These are phyloP conservation scores for Keiferia lycopersicella DNA, from an alignment of 2,888 invertebrate genomes.

Conservation along the genomic window DNA sequence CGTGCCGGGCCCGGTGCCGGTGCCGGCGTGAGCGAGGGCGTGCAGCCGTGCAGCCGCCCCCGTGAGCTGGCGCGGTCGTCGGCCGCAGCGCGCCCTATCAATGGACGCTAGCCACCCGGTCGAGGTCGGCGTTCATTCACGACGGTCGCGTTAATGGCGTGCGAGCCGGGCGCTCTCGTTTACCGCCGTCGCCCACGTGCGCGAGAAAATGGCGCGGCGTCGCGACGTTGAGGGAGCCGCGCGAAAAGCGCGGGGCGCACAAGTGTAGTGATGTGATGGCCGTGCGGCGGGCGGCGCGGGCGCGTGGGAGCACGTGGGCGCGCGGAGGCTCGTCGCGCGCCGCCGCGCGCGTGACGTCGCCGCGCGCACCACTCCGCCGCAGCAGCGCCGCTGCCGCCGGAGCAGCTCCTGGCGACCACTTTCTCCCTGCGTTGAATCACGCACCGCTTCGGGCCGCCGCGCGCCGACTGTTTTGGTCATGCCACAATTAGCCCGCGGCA, in stretches of 20 bases:
- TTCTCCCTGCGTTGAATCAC: constrained; percentile 66
- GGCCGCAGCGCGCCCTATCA: constrained; percentile 75
- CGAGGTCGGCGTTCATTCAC: constrained; percentile 79
- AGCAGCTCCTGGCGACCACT: constrained; percentile 48
- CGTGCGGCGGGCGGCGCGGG: constrained; percentile 52
- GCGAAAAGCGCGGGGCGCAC: constrained; percentile 76
- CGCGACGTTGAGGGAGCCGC: constrained; percentile 74
- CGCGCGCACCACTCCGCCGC: constrained; percentile 39
- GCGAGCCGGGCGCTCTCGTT: constrained; percentile 69
- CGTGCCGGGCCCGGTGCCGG: constrained; percentile 39
- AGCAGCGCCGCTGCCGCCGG: constrained; percentile 32
- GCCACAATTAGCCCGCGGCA: constrained; percentile 73
- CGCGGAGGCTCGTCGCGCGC: constrained; percentile 44
- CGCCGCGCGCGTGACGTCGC: constrained; percentile 42
- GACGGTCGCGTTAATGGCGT: constrained; percentile 76
- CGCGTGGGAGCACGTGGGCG: constrained; percentile 65
- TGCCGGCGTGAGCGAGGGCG: constrained; percentile 64
- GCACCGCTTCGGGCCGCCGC: constrained; percentile 59
- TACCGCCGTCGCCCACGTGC: constrained; percentile 74
- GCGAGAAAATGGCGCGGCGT: constrained; percentile 80
- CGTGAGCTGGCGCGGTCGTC: constrained; percentile 63
- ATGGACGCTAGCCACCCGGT: constrained; percentile 73
- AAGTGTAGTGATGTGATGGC: constrained; percentile 69
- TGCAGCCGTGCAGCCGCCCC: constrained; percentile 62
- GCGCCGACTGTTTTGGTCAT: constrained; percentile 72